Conservation (phyloP, 2,113 vertebrate species). For the Furnarius figulus region DNA sequence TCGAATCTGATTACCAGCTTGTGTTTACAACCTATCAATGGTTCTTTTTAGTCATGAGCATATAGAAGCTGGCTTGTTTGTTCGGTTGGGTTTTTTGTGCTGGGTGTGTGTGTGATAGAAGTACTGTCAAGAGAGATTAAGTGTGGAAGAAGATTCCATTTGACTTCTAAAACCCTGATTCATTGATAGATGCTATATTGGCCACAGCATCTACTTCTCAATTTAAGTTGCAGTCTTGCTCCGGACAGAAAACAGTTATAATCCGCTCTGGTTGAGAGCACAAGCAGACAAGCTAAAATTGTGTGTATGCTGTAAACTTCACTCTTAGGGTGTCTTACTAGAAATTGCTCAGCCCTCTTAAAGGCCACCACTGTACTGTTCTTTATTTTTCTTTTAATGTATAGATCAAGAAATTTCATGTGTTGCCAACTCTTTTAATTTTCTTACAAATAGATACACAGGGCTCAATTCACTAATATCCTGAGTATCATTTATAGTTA, state of each 20-base stretch:
- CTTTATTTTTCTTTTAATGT: neutral
- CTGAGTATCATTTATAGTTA: neutral
- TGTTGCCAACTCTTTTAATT: neutral
- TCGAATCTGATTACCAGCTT: neutral
- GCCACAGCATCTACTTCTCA: neutral
- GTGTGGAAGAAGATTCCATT: neutral
- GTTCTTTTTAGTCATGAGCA: neutral
- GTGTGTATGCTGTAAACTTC: neutral
- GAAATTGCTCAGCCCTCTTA: neutral
- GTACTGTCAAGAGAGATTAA: neutral
- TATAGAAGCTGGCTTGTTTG: neutral
- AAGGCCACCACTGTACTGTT: neutral
- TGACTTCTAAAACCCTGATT: neutral
- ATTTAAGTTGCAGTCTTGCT: neutral
- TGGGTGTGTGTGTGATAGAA: accelerated
- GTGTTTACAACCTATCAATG: neutral
- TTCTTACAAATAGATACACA: neutral
- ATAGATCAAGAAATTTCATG: neutral
- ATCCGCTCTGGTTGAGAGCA: neutral
- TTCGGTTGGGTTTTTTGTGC: neutral
- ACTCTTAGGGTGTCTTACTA: neutral
- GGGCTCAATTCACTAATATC: neutral
- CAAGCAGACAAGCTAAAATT: neutral
- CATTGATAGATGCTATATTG: neutral
- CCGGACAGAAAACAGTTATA: neutral